Evolutionary conservation across 2,888 invertebrate species (phyloP).

Genomic region (Drosophila borealis): DNA sequence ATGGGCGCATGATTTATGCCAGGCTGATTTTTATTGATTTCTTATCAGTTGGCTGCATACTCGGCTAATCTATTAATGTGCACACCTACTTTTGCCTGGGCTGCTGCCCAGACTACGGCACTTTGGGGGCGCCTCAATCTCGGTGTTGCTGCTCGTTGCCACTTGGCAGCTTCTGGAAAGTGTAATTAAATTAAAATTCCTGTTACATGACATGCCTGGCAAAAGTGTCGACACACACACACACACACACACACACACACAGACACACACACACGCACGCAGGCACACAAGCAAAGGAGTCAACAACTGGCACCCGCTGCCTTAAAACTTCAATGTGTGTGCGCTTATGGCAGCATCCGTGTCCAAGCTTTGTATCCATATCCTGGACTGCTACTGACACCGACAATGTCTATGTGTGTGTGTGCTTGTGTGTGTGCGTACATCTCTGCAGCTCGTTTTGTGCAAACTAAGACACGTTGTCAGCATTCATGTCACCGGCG

Average conservation of each 20-base stretch:
- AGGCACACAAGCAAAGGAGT: slow-evolving; percentile 34
- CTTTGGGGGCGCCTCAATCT: slow-evolving; percentile 34
- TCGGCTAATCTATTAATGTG: slow-evolving; percentile 66
- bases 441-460: slow-evolving; percentile 67
- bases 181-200: slow-evolving; percentile 81
- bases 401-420: slow-evolving; percentile 16
- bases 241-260: slow-evolving; percentile 20
- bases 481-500: slow-evolving; percentile 79
- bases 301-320: slow-evolving; percentile 51
- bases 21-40: slow-evolving; percentile 68
- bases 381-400: slow-evolving; percentile 50
- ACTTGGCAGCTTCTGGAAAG: slow-evolving; percentile 37
- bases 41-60: slow-evolving; percentile 53
- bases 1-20: slow-evolving; percentile 70
- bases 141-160: slow-evolving; percentile 9
- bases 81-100: slow-evolving; percentile 39
- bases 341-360: slow-evolving; percentile 45
- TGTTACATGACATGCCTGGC: slow-evolving; percentile 72
- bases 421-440: slow-evolving; percentile 31
- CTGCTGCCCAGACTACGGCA: not conserved
- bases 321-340: slow-evolving; percentile 22
- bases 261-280: not conserved
- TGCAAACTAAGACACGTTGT: slow-evolving; percentile 82
- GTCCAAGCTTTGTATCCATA: slow-evolving; percentile 38
- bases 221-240: slow-evolving; percentile 64